Conservation (phyloP, 2,797 vertebrate genomes). For the Anguilla marmorata region DNA sequence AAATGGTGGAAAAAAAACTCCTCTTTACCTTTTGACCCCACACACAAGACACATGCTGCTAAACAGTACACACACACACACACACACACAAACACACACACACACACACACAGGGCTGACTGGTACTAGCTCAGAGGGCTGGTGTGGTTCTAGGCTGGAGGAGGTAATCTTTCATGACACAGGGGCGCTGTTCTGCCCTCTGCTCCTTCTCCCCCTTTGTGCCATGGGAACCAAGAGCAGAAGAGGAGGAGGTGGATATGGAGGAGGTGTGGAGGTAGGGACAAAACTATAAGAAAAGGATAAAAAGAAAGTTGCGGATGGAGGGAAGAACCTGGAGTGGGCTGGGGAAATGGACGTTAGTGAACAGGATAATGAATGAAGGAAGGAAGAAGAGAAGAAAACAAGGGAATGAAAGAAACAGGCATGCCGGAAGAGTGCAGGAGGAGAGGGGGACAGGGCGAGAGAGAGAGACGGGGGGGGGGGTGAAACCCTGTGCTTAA, state of each 20-base stretch:
- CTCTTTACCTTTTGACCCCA: background rate
- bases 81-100: slow-evolving; percentile 30
- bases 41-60: background rate
- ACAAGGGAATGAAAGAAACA: background rate
- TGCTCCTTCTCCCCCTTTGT: slow-evolving; percentile 46
- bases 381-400: slow-evolving; percentile 7
- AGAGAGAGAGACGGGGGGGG: slow-evolving; percentile 32
- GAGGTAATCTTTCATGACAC: slow-evolving; percentile 51
- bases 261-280: background rate
- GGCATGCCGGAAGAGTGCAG: background rate
- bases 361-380: slow-evolving; percentile 18
- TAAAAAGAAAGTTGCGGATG: slow-evolving; percentile 22
- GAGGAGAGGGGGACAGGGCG: slow-evolving; percentile 38
- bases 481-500: slow-evolving; percentile 44
- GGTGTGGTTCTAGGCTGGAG: slow-evolving; percentile 51
- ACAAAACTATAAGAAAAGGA: slow-evolving; percentile 23
- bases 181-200: slow-evolving; percentile 51
- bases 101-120: slow-evolving; percentile 41
- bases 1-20: background rate
- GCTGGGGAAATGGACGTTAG: background rate
- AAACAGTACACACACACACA: background rate
- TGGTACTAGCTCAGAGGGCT: slow-evolving; percentile 54
- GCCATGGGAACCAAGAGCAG: slow-evolving; percentile 1
- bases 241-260: background rate
- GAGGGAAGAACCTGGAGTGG: slow-evolving; percentile 20